Base-by-base conservation (phyloP, 1,140 invertebrate species). In the Polyergus mexicanus region DNA sequence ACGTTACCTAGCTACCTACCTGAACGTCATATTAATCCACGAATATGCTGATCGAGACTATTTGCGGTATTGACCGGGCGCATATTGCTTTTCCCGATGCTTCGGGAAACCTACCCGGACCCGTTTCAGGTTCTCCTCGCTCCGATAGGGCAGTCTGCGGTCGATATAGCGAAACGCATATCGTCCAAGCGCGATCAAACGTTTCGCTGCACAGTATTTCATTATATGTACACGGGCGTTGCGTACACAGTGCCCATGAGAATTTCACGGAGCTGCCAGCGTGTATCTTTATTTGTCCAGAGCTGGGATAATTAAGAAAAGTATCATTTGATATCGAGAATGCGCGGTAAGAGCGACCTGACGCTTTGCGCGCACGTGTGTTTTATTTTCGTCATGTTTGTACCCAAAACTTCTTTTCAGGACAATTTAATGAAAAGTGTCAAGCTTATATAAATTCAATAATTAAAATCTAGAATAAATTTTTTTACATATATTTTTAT, bases 11-110 rank as follows among this genome's bases (percentile, higher is more conserved):
- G 63, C 69, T 84, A 74, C 63, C 84, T 63, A 81, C 56, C 65
- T 83, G 84, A 51, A 51, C 65, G 51, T 86, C 84, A 69, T 81
- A 86, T 86, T 86, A 86, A 86, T 86, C 62, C 84, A 51, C 84
- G 76, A 86, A 86, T 83, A 86, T 86, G 76, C 76, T 62, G 84
- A 86, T 86, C 84, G 38, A 81, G 75, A 88, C 84, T 88, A 88
- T 88, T 86, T 86, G 86, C 69, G 75, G 75, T 86, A 86, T 88
- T 88, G 83, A 81, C 68, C 60, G 22, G 54, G 62, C 35, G 84
- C 76, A 88, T 88, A 88, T 88, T 81, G 86, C 86, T 81, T 80
- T 86, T 88, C 86, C 74, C 65, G 60, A 63, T 71, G 66, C 80
- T 62, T 65, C 72, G 72, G 35, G 32, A 85, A 85, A 32, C 74